phyloP scores from a whole-genome alignment of 2,797 vertebrate species.

The Petrocephalus sullivani region DNA sequence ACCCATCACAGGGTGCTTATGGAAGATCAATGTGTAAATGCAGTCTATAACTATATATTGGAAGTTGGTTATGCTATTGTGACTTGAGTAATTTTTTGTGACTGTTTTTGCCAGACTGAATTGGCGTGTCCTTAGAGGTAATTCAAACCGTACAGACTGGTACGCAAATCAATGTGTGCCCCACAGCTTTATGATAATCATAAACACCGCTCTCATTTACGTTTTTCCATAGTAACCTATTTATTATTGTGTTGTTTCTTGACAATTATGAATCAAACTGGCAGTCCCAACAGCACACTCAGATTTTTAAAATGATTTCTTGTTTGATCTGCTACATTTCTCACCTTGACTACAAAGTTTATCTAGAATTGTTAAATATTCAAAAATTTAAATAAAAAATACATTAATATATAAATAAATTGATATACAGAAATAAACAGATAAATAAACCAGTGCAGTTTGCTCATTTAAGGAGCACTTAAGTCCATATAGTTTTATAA shows the following conservation, averaged over 20 bases:
- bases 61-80: neutral
- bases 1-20: too few relatives aligned
- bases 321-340: neutral
- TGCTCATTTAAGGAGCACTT: neutral
- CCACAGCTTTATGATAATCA: neutral
- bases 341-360: neutral
- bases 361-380: neutral
- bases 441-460: neutral
- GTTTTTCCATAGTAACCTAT: neutral
- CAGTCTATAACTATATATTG: neutral
- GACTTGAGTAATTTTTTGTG: neutral
- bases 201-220: neutral
- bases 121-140: neutral
- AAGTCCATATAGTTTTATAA: neutral
- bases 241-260: neutral
- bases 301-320: neutral
- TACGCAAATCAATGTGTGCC: neutral
- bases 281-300: neutral
- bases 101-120: neutral
- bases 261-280: neutral
- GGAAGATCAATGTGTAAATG: neutral
- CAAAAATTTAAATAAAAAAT: neutral
- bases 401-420: too few relatives aligned
- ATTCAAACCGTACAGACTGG: neutral
- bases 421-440: too few relatives aligned